phyloP scores from a whole-genome alignment of 2,113 vertebrate species.

The Heliornis fulica region DNA sequence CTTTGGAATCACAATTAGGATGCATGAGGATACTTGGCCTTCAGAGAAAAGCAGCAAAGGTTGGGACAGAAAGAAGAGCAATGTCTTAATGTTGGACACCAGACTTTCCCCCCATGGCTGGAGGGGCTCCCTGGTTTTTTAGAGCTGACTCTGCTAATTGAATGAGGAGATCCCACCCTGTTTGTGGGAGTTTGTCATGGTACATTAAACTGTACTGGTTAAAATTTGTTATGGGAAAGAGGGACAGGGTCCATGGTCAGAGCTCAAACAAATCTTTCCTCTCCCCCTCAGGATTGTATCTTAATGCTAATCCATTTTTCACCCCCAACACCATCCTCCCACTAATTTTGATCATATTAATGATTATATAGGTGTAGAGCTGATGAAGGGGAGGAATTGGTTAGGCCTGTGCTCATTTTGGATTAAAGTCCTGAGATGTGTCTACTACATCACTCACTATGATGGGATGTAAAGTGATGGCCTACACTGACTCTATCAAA shows the following conservation, averaged over 20 bases:
- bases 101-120: background rate
- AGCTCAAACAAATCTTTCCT: background rate
- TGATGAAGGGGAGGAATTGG: background rate
- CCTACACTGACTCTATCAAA: background rate
- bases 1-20: background rate
- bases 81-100: fast-evolving
- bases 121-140: background rate
- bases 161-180: background rate
- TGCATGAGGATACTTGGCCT: background rate
- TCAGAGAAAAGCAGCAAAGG: background rate
- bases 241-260: no score
- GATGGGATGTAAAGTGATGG: background rate
- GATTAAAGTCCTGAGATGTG: background rate
- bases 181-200: background rate
- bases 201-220: background rate
- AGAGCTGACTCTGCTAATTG: background rate
- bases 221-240: background rate
- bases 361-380: background rate
- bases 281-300: background rate
- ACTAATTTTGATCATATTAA: background rate
- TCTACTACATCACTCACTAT: fast-evolving
- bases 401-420: background rate
- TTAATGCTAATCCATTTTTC: background rate
- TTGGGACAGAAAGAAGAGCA: background rate
- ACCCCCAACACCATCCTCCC: no score